phyloP scores from a whole-genome alignment of 2,797 vertebrate species.

The Capromys pilorides region DNA sequence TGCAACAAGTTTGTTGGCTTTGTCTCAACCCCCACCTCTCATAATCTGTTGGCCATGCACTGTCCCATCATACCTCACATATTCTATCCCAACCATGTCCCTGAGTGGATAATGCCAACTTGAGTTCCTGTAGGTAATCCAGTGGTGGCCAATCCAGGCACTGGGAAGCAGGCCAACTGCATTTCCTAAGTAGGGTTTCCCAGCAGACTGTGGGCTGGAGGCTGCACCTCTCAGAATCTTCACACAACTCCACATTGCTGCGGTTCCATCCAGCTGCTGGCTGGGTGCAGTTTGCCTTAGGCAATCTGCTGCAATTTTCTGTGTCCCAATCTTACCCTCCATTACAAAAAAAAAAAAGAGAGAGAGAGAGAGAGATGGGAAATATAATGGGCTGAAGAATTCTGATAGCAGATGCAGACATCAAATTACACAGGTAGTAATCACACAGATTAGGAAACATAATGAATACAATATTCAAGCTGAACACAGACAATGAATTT shows the following conservation, averaged over 20 bases:
- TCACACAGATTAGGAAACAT: conserved; percentile 77
- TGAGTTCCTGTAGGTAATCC: not conserved
- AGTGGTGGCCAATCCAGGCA: not conserved
- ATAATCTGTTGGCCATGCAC: not conserved
- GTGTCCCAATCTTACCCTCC: conserved; percentile 60
- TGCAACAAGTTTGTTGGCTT: not conserved
- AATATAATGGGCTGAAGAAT: conserved; percentile 81
- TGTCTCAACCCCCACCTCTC: not conserved
- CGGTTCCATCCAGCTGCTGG: conserved; percentile 58
- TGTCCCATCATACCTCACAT: not conserved
- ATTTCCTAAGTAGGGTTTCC: not conserved
- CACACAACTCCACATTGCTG: not conserved
- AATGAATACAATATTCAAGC: conserved; percentile 78
- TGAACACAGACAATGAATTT: conserved; percentile 73
- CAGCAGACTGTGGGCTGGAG: not conserved
- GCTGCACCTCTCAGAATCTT: not conserved
- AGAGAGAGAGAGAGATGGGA: conserved; percentile 15
- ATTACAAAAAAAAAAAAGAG: conserved; percentile 37
- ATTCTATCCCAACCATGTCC: not conserved
- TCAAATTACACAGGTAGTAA: conserved; percentile 80
- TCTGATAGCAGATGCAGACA: conserved; percentile 76
- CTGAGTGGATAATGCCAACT: not conserved
- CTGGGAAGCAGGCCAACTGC: conserved; percentile 19
- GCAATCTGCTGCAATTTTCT: conserved; percentile 77
- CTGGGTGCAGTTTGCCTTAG: conserved; percentile 73